These are phyloP conservation scores for Datnioides undecimradiatus DNA, from an alignment of 2,113 vertebrate genomes.

Conservation along the genomic window DNA sequence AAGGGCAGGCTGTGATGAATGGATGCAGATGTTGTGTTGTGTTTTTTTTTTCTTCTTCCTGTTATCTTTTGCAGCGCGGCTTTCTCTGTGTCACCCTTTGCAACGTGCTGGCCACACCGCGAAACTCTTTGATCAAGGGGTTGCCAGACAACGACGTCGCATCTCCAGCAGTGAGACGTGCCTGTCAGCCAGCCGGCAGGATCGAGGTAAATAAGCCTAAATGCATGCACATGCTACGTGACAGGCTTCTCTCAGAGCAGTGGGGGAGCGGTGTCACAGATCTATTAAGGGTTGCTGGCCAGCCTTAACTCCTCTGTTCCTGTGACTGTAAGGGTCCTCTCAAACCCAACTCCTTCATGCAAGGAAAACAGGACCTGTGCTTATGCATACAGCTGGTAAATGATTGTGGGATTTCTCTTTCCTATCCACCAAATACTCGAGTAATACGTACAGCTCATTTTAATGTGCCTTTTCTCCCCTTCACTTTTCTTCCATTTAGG, in stretches of 20 bases:
- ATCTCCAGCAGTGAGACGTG: constrained; percentile 80
- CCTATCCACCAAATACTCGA: neutral
- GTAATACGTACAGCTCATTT: constrained; percentile 14
- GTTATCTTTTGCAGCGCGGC: constrained; percentile 24
- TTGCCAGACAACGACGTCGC: constrained; percentile 74
- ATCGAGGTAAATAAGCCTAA: constrained; percentile 78
- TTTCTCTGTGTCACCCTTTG: constrained; percentile 22
- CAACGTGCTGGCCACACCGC: constrained; percentile 26
- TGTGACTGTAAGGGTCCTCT: constrained; percentile 41
- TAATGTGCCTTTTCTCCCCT: neutral
- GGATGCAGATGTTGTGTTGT: constrained; percentile 51
- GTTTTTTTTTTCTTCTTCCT: constrained; percentile 24
- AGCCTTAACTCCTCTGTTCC: constrained; percentile 38
- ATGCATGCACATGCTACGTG: constrained; percentile 73
- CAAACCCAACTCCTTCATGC: constrained; percentile 35
- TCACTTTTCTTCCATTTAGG: constrained; percentile 5
- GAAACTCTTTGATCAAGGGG: constrained; percentile 62
- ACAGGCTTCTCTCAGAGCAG: constrained; percentile 60
- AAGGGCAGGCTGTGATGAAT: constrained; percentile 30
- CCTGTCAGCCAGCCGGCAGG: constrained; percentile 59
- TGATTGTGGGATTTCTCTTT: constrained; percentile 40
- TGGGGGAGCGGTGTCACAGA: constrained; percentile 48
- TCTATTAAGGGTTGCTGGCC: constrained; percentile 59
- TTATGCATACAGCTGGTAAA: constrained; percentile 53
- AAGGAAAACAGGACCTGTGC: constrained; percentile 44